Conservation (phyloP, 1,140 invertebrate species). For the Drepana arcuata region DNA sequence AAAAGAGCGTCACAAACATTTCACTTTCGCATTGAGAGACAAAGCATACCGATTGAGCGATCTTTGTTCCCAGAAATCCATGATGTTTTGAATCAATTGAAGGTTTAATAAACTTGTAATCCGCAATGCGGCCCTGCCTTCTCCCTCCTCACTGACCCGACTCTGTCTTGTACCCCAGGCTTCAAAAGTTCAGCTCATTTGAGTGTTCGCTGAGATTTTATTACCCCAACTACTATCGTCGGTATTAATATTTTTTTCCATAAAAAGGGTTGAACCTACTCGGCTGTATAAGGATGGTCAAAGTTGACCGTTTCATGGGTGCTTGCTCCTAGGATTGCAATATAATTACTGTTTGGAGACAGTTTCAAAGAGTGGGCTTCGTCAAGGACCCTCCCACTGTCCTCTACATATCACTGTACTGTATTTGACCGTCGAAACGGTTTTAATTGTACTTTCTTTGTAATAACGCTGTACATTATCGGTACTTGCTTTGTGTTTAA, state of each 20-base stretch:
- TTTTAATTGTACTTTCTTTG: too few relatives aligned
- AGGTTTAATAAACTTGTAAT: too few relatives aligned
- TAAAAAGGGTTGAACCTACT: slow-evolving; percentile 61
- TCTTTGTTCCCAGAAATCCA: too few relatives aligned
- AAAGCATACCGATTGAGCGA: too few relatives aligned
- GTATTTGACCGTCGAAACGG: too few relatives aligned
- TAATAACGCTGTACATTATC: too few relatives aligned
- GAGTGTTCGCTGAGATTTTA: slow-evolving; percentile 69
- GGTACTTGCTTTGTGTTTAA: too few relatives aligned
- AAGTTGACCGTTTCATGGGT: slow-evolving; percentile 65
- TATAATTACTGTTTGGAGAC: slow-evolving; percentile 61
- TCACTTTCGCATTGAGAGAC: too few relatives aligned
- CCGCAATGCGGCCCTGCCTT: slow-evolving; percentile 39
- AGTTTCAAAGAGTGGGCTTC: slow-evolving; percentile 40
- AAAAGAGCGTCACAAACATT: too few relatives aligned
- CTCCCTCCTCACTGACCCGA: slow-evolving; percentile 61
- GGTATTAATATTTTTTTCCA: slow-evolving; percentile 55
- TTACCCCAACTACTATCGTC: slow-evolving; percentile 57
- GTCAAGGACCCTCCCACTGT: slow-evolving; percentile 7
- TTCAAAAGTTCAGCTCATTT: slow-evolving; percentile 71
- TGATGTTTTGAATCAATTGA: too few relatives aligned
- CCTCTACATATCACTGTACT: slow-evolving; percentile 11
- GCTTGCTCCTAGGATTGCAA: slow-evolving; percentile 58
- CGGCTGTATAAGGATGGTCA: too few relatives aligned
- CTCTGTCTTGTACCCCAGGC: slow-evolving; percentile 65